A percentile compares a stretch with the other conserved stretches of the same genome.
These are phyloP conservation scores for Glaucidium brasilianum DNA, from an alignment of 2,113 vertebrate species.

Conservation along the genomic window DNA sequence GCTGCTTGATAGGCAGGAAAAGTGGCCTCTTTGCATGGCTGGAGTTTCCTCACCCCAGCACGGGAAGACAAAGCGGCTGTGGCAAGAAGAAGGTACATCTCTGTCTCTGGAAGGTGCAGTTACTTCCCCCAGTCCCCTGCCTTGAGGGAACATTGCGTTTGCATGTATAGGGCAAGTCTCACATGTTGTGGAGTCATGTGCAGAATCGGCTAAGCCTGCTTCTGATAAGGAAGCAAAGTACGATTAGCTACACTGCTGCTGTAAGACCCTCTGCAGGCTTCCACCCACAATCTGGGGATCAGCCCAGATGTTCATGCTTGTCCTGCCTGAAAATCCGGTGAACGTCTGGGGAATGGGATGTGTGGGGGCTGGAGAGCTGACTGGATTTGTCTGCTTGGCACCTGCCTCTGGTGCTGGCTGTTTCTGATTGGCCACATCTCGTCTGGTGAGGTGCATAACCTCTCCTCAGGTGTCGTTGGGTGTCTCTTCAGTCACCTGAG, in stretches of 20 bases:
- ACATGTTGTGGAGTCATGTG: neutral
- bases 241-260: neutral
- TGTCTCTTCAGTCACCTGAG: neutral
- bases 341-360: neutral
- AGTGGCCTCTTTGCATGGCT: neutral
- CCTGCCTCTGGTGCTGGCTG: neutral
- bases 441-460: accelerated
- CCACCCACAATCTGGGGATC: neutral
- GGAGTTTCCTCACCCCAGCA: neutral
- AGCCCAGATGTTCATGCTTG: neutral
- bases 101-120: neutral
- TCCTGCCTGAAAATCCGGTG: neutral
- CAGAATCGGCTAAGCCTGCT: neutral
- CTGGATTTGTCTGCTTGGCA: neutral
- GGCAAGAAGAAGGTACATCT: neutral
- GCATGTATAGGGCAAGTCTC: neutral
- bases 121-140: neutral
- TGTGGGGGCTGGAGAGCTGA: neutral
- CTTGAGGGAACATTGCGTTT: neutral
- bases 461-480: neutral
- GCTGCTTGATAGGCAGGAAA: neutral
- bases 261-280: neutral
- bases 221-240: neutral
- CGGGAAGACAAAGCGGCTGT: neutral
- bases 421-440: neutral